These are phyloP conservation scores for Torymus texanus DNA, from an alignment of 2,888 invertebrate species.

Conservation along the genomic window DNA sequence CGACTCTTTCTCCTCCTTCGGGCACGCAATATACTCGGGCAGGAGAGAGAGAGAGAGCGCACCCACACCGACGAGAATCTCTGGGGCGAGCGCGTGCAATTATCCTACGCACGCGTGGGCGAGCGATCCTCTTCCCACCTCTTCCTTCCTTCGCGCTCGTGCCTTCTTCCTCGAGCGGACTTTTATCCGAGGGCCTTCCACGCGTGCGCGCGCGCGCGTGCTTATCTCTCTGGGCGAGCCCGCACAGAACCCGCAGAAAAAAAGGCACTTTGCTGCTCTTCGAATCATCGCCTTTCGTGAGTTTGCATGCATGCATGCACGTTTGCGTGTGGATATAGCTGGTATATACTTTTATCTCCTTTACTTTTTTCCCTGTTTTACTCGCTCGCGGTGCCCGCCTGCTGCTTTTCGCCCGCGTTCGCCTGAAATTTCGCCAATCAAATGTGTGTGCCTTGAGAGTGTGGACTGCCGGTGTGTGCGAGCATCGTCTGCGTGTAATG, in stretches of 20 bases:
- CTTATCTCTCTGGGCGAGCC: no score
- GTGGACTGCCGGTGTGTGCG: no score
- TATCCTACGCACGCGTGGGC: conserved; percentile 74
- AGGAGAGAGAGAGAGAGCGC: conserved; percentile 61
- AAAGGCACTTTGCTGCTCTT: conserved; percentile 2
- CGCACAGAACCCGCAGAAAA: conserved; percentile 4
- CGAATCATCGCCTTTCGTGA: not conserved
- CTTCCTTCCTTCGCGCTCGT: not conserved
- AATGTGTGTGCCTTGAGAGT: not conserved
- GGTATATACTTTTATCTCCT: conserved; percentile 11
- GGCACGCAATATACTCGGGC: conserved; percentile 53
- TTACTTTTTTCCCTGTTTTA: not conserved
- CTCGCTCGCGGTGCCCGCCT: not conserved
- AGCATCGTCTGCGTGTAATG: not conserved
- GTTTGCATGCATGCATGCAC: not conserved
- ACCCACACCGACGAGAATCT: conserved; percentile 50
- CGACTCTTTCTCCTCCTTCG: conserved; percentile 38
- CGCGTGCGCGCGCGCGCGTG: not conserved
- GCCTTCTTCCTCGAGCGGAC: not conserved
- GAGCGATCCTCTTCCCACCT: conserved; percentile 68
- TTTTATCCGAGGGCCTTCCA: conserved; percentile 10
- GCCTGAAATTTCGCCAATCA: conserved; percentile 4
- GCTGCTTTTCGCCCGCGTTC: not conserved
- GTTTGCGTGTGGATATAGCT: no score
- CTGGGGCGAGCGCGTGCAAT: conserved; percentile 69